A percentile compares a stretch with the other conserved stretches of the same genome.
Conservation (phyloP, 2,797 vertebrate genomes). For the Schizopygopsis malacanthus region DNA sequence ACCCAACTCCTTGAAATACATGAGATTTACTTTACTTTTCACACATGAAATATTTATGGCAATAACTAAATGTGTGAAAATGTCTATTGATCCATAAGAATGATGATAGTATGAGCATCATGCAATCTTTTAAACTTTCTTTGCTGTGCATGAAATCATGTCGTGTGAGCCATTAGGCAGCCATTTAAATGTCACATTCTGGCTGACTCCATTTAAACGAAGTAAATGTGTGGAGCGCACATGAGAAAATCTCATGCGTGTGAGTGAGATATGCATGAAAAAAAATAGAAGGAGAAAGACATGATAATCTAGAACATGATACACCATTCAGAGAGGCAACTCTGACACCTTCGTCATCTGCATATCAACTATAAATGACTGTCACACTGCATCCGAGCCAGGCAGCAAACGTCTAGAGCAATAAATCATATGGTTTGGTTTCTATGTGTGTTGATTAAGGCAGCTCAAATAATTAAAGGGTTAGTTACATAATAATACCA, state of each 20-base stretch:
- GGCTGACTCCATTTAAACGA: slow-evolving; percentile 19
- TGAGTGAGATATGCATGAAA: slow-evolving; percentile 13
- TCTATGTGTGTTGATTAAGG: neutral
- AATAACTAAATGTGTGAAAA: slow-evolving; percentile 17
- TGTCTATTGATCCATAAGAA: slow-evolving; percentile 6
- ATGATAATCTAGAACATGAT: slow-evolving; percentile 4
- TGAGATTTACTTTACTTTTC: neutral
- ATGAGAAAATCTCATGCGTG: slow-evolving; percentile 17
- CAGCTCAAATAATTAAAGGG: neutral
- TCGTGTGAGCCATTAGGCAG: slow-evolving; percentile 3
- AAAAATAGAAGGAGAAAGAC: slow-evolving; percentile 28
- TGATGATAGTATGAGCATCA: slow-evolving; percentile 9
- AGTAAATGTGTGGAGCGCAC: neutral
- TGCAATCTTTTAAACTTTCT: neutral
- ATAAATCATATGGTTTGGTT: neutral
- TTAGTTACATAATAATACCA: neutral
- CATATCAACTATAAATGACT: neutral
- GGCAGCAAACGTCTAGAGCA: neutral
- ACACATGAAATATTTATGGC: neutral
- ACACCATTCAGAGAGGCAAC: slow-evolving; percentile 17
- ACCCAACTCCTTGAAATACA: neutral
- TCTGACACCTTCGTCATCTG: slow-evolving; percentile 11
- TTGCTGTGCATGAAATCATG: slow-evolving; percentile 1
- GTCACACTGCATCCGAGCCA: neutral
- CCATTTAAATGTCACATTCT: slow-evolving; percentile 8